phyloP scores from a whole-genome alignment of 2,797 vertebrate genomes.

The Odontamblyopus rebecca region DNA sequence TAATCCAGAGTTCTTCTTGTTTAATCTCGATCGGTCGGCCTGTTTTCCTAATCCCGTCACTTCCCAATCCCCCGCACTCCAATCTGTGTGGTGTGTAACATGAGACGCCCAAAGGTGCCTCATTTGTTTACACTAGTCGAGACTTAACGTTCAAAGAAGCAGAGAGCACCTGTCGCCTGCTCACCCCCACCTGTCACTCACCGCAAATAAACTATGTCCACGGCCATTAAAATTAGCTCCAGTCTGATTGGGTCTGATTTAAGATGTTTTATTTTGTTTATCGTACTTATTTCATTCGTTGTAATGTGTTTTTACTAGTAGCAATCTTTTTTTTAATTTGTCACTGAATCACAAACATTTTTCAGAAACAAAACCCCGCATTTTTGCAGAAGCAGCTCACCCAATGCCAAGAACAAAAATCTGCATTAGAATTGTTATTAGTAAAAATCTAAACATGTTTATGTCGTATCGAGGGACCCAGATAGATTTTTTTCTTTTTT shows the following conservation, averaged over 20 bases:
- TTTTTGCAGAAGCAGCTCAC: neutral
- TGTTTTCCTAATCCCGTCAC: constrained; percentile 77
- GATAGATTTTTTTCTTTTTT: too few relatives aligned
- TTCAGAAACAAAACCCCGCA: neutral
- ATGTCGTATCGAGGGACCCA: too few relatives aligned
- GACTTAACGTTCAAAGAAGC: constrained; percentile 38
- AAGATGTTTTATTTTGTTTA: neutral
- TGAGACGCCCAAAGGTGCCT: constrained; percentile 44
- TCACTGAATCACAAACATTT: neutral
- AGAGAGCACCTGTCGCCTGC: constrained; percentile 54
- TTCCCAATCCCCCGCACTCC: constrained; percentile 64
- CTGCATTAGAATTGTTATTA: too few relatives aligned
- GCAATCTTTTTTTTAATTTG: neutral
- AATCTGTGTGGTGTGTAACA: constrained; percentile 32
- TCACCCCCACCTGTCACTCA: constrained; percentile 43
- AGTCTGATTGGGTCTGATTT: neutral
- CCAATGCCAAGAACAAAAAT: too few relatives aligned
- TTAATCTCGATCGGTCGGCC: constrained; percentile 78
- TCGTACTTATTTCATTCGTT: neutral
- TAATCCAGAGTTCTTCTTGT: constrained; percentile 68
- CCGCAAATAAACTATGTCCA: neutral
- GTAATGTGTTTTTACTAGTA: neutral
- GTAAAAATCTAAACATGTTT: too few relatives aligned
- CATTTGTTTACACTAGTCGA: constrained; percentile 46
- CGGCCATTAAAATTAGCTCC: neutral